A percentile compares a stretch with the other conserved stretches of the same genome.
Evolutionary conservation across 2,113 vertebrate species (phyloP).

Genomic region (Ochotona princeps): DNA sequence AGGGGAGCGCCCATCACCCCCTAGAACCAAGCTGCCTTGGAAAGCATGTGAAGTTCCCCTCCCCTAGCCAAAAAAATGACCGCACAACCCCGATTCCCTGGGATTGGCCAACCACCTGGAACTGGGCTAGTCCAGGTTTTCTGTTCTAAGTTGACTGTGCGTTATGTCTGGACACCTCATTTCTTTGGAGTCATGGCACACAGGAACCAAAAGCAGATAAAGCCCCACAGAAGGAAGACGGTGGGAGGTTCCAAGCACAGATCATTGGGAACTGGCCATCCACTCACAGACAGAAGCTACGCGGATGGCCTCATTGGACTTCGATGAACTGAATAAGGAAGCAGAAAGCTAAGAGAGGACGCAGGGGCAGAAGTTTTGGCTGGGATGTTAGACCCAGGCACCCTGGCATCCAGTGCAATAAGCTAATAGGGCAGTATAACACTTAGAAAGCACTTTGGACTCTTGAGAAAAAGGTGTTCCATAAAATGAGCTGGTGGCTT

Average conservation of each 20-base stretch:
- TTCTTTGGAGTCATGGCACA: neutral
- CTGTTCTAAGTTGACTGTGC: neutral
- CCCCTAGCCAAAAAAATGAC: neutral
- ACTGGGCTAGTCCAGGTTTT: neutral
- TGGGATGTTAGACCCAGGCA: neutral
- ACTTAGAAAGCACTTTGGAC: conserved; percentile 27
- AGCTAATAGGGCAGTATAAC: neutral
- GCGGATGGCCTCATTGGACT: neutral
- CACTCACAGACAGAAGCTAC: neutral
- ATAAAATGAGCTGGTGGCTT: conserved; percentile 48
- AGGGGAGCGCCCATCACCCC: neutral
- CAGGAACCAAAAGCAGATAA: neutral
- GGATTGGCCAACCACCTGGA: neutral
- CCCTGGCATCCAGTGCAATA: neutral
- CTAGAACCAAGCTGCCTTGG: conserved; percentile 6
- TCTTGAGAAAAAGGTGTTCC: conserved; percentile 4
- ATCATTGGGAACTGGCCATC: neutral
- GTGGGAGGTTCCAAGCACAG: neutral
- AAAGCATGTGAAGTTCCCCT: neutral
- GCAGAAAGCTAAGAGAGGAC: neutral
- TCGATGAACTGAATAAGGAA: neutral
- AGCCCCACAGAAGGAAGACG: neutral
- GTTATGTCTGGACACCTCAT: neutral
- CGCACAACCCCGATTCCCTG: neutral
- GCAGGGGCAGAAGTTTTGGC: neutral